Percentiles rank a stretch among this genome's conserved stretches.
Conservation (phyloP, 2,113 vertebrate species). For the Mesoclemmys tuberculata region DNA sequence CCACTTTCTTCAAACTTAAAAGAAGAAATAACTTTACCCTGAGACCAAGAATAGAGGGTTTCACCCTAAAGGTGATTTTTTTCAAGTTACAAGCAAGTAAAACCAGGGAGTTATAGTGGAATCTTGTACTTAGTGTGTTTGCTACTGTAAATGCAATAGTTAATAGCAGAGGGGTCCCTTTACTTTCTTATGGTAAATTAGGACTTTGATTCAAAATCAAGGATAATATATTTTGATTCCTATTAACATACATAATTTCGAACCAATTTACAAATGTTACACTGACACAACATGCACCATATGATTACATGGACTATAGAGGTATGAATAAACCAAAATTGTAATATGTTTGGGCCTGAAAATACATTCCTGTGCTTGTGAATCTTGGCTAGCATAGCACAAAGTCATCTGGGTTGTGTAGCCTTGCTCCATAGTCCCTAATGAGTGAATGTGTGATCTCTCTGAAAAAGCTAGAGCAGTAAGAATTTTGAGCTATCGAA, state of each 20-base stretch:
- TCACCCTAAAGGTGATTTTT: not conserved
- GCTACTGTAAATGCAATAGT: not conserved
- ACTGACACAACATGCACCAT: not conserved
- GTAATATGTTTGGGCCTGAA: not conserved
- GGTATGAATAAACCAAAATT: not conserved
- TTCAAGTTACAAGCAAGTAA: not conserved
- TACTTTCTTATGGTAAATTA: not conserved
- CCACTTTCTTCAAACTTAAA: not conserved
- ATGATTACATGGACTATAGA: not conserved
- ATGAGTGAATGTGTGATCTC: constrained; percentile 18
- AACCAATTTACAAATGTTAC: not conserved
- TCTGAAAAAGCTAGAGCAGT: constrained; percentile 9
- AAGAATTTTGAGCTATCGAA: constrained; percentile 49
- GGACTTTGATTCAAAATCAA: not conserved
- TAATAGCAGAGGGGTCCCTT: constrained; percentile 1
- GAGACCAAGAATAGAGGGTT: not conserved
- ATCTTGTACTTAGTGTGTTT: not conserved
- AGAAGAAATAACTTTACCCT: not conserved
- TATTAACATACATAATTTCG: not conserved
- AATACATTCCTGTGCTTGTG: not conserved
- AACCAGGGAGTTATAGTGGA: not conserved
- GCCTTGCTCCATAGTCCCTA: constrained; percentile 42
- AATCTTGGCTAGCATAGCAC: not conserved
- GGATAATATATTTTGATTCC: not conserved
- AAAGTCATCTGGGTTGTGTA: constrained; percentile 36